Conservation (phyloP, 2,888 invertebrate genomes). For the Archips crataeganus region DNA sequence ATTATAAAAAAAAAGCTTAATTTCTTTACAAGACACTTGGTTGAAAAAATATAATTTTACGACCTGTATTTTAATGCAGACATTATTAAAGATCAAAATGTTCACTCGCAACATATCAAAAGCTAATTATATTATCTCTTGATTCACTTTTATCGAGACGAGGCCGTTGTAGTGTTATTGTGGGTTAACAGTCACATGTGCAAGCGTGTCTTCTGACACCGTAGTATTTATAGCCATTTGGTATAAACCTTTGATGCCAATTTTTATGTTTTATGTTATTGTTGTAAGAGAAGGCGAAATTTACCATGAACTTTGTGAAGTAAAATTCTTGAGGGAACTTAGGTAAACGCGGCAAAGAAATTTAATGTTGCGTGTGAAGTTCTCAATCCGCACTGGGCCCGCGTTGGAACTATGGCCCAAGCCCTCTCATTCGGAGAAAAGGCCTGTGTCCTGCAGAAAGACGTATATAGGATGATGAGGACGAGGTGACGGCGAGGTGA, state of each 20-base stretch:
- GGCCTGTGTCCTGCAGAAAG: too few species aligned
- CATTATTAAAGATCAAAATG: conserved; percentile 24
- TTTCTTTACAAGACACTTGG: neutral
- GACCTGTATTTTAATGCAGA: conserved; percentile 11
- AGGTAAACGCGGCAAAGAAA: too few species aligned
- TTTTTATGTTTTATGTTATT: neutral
- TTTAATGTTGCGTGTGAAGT: too few species aligned
- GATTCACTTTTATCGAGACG: conserved; percentile 18
- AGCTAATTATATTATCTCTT: conserved; percentile 32
- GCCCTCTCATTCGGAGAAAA: too few species aligned
- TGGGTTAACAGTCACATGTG: conserved; percentile 12
- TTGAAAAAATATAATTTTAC: neutral
- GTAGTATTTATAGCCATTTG: neutral
- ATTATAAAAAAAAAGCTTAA: neutral
- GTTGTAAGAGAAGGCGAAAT: too few species aligned
- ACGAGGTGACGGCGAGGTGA: too few species aligned
- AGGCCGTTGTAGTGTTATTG: neutral
- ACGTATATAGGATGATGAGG: too few species aligned
- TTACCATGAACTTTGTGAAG: too few species aligned
- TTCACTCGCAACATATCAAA: conserved; percentile 5
- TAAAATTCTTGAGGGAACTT: too few species aligned
- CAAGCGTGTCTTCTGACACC: neutral
- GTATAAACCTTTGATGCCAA: too few species aligned
- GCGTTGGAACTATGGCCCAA: too few species aligned
- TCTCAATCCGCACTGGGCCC: too few species aligned